These are phyloP conservation scores for Mastomys natalensis DNA, from an alignment of 2,113 vertebrate species.

Conservation along the genomic window DNA sequence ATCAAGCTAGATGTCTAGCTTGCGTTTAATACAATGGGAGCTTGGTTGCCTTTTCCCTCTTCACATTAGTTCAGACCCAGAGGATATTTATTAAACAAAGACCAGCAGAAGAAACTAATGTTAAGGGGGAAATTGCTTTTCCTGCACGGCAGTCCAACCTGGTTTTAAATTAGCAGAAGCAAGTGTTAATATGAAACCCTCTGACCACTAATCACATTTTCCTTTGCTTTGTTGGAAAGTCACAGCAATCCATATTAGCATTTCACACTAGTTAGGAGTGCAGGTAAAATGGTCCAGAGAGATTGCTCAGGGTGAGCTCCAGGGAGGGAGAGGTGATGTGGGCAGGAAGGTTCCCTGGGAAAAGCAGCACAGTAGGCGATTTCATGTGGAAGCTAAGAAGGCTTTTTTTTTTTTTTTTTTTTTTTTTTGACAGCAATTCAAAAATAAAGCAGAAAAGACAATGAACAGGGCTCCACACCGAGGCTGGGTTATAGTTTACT, in stretches of 20 bases:
- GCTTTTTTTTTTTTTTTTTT: background rate
- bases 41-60: constrained; percentile 45
- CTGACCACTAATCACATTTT: constrained; percentile 80
- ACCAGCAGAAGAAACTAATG: constrained; percentile 75
- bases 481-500: constrained; percentile 82
- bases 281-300: constrained; percentile 74
- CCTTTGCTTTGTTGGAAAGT: constrained; percentile 82
- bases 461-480: constrained; percentile 21
- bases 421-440: constrained; percentile 52
- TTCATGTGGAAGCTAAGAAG: constrained; percentile 63
- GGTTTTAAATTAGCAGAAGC: constrained; percentile 82
- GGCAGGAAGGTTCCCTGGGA: constrained; percentile 68
- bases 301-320: constrained; percentile 67
- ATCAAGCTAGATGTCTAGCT: background rate
- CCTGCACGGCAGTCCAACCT: constrained; percentile 71
- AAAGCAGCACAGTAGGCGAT: constrained; percentile 72
- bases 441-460: constrained; percentile 72
- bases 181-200: constrained; percentile 79
- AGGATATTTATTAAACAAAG: constrained; percentile 79
- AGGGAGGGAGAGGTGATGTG: constrained; percentile 73
- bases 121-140: constrained; percentile 82
- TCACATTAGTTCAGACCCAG: constrained; percentile 58
- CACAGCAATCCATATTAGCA: constrained; percentile 81
- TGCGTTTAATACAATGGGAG: constrained; percentile 56
- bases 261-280: constrained; percentile 83